phyloP scores from a whole-genome alignment of 2,797 vertebrate species.

The Macrochelys suwanniensis region DNA sequence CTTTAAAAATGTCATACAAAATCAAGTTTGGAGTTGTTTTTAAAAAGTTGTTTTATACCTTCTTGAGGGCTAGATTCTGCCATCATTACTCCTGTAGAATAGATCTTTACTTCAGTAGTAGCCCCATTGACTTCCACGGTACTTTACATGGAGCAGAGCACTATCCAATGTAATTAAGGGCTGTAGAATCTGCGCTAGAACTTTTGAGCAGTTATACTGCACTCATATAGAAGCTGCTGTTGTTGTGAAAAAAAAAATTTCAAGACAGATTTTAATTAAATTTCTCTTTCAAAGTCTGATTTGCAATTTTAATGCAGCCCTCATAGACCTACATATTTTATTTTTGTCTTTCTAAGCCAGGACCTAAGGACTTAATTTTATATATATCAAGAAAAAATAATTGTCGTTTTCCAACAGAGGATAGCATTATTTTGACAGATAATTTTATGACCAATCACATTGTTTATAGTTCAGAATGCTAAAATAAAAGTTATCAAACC shows the following conservation, averaged over 20 bases:
- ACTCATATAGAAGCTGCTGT: not conserved
- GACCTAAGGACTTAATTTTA: not conserved
- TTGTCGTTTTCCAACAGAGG: not conserved
- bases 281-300: not conserved
- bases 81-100: not conserved
- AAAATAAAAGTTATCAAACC: not conserved
- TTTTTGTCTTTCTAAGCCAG: not conserved
- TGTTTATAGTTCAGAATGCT: not conserved
- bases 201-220: rapidly evolving
- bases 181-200: not conserved
- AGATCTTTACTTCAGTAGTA: not conserved
- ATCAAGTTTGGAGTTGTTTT: not conserved
- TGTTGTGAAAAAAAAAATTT: not conserved
- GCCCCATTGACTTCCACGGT: not conserved
- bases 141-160: not conserved
- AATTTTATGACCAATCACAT: not conserved
- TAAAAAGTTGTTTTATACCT: not conserved
- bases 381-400: not conserved
- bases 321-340: not conserved
- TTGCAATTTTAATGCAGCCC: not conserved
- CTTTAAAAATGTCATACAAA: not conserved
- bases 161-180: not conserved
- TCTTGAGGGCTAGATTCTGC: not conserved
- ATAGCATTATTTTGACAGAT: not conserved
- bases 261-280: not conserved